phyloP scores from a whole-genome alignment of 1,140 invertebrate genomes.

The Megalopta genalis region DNA sequence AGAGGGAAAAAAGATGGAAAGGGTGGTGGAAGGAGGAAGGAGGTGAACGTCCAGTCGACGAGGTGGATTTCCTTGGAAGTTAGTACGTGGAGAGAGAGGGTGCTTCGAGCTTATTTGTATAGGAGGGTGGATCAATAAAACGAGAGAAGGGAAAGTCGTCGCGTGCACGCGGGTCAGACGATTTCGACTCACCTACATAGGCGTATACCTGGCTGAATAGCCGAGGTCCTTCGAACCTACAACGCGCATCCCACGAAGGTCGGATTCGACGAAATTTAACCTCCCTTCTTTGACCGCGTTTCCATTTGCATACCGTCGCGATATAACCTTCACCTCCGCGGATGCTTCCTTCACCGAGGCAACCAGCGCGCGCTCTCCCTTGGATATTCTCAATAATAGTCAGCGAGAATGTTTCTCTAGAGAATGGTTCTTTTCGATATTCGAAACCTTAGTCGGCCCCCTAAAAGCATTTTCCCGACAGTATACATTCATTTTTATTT shows the following conservation, averaged over 20 bases:
- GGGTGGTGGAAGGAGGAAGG: constrained; percentile 22
- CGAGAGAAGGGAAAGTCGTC: constrained; percentile 74
- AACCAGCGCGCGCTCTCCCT: constrained; percentile 19
- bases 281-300: constrained; percentile 25
- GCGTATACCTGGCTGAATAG: constrained; percentile 53
- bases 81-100: constrained; percentile 61
- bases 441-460: background rate
- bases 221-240: constrained; percentile 50
- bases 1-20: constrained; percentile 25
- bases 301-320: constrained; percentile 46
- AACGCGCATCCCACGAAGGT: constrained; percentile 46
- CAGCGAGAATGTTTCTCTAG: background rate
- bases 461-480: background rate
- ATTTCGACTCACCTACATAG: constrained; percentile 64
- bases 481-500: background rate
- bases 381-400: constrained; percentile 1
- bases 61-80: constrained; percentile 66
- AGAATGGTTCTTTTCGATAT: background rate
- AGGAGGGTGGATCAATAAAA: constrained; percentile 77
- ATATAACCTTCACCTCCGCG: constrained; percentile 35
- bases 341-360: constrained; percentile 19
- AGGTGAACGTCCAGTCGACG: constrained; percentile 51
- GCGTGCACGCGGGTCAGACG: constrained; percentile 73
- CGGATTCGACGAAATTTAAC: constrained; percentile 44
- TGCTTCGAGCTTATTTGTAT: constrained; percentile 75